Evolutionary conservation across 2,797 vertebrate species (phyloP), one percentile per base, ranked within the genome.

Genomic region (Cyclopterus lumpus): DNA sequence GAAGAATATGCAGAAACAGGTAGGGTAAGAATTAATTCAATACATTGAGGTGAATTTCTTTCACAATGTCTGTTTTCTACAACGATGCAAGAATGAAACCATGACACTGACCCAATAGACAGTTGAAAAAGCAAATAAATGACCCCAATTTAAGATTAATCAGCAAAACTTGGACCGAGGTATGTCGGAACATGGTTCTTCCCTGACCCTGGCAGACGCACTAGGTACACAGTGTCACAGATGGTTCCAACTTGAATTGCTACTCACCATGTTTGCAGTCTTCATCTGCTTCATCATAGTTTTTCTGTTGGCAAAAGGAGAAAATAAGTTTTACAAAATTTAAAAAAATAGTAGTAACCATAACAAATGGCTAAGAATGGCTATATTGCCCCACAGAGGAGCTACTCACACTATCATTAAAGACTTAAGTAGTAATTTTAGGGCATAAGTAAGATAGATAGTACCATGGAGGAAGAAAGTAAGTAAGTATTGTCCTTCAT

Each of bases 261-360:
- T 0, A 94, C 97, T 96, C 94, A 99, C 98, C 97, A 90, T 97
- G 96, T 94, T 96, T 98, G 95, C 97, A 99, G 93, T 99, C 98
- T 94, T 99, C 97, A 95, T 99, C 97, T 91, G 98, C 98, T 95
- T 98, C 97, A 91, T 98, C 97, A 91, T 99, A 99, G 89, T 99
- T 98, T 96, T 98, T 99, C 98, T 99, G 95, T 90, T 92, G 92
- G 54, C 12, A 81, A 20, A 42, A 72, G 28, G 6, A 77, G 5
- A 67, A 44, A 51, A 30, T 28, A 28, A 28, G 26, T n/a, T n/a
- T n/a, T n/a, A n/a, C n/a, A 18, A 63, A 4, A 20, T n/a, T n/a
- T n/a, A 16, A 64, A 62, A 49, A 26, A 30, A 32, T 32, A 32
- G 32, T 30, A 58, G 38, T 11, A 62, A 60, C 48, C 42, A 74